Conservation (phyloP, 92 coral and sea anemone genomes). For the Bergia puertoricense region DNA sequence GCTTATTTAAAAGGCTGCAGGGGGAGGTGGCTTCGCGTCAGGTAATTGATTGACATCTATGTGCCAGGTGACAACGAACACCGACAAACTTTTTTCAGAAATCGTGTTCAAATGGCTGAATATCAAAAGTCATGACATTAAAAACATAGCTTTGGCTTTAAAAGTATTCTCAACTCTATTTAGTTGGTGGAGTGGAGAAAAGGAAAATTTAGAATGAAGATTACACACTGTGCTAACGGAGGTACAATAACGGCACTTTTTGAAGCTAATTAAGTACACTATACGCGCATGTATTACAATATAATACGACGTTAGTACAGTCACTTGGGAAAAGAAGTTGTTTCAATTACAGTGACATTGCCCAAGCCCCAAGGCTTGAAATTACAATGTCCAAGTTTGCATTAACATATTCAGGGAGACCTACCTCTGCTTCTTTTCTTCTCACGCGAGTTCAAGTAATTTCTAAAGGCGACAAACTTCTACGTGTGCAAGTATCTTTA, state of each 20-base stretch:
- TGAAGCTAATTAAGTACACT: neutral
- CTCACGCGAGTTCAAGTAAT: too few relatives aligned
- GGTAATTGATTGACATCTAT: neutral
- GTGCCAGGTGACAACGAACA: conserved; percentile 3
- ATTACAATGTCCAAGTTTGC: too few relatives aligned
- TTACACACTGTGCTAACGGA: neutral
- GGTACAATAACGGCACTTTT: neutral
- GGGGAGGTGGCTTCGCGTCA: neutral
- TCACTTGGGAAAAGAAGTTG: neutral
- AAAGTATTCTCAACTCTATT: neutral
- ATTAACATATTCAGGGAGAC: too few relatives aligned
- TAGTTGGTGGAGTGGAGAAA: neutral
- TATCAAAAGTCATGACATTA: neutral
- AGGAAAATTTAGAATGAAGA: neutral
- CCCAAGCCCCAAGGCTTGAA: too few relatives aligned
- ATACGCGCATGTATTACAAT: neutral
- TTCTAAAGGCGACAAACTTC: too few relatives aligned
- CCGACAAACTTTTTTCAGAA: neutral
- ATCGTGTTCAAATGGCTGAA: neutral
- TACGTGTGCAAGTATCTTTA: too few relatives aligned
- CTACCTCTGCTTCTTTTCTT: too few relatives aligned
- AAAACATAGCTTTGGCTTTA: neutral
- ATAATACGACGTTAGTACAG: neutral
- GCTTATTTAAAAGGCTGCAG: neutral
- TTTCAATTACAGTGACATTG: neutral